Evolutionary conservation across 2,888 invertebrate species (phyloP).

Genomic region (Zeuzera pyrina): DNA sequence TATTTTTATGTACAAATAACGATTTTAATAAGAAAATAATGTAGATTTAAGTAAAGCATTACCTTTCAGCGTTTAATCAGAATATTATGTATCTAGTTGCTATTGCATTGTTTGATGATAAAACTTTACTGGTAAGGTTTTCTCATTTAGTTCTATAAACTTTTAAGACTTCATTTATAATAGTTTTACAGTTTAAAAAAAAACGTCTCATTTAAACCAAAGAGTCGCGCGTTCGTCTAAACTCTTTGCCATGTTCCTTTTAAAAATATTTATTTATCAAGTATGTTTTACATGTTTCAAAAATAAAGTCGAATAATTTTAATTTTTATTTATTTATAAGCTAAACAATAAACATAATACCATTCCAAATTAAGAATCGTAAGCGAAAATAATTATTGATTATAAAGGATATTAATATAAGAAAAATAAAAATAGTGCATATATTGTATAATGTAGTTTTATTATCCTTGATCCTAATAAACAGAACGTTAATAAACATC

Average conservation of each 20-base stretch:
- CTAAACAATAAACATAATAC: constrained; percentile 60
- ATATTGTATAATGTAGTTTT: neutral
- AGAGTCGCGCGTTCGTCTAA: constrained; percentile 52
- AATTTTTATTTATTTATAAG: constrained; percentile 66
- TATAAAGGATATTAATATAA: constrained; percentile 59
- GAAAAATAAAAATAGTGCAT: constrained; percentile 23
- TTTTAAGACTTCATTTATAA: too few species aligned
- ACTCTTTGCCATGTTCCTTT: constrained; percentile 62
- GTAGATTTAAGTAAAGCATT: constrained; percentile 34
- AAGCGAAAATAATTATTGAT: constrained; percentile 52
- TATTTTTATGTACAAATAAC: constrained; percentile 70
- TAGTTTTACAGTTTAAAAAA: constrained; percentile 22
- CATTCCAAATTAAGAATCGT: constrained; percentile 71
- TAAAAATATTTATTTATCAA: too few species aligned
- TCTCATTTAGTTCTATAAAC: too few species aligned
- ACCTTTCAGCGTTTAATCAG: too few species aligned
- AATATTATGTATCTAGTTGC: too few species aligned
- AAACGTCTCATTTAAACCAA: constrained; percentile 53
- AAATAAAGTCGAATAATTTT: constrained; percentile 35
- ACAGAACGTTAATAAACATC: too few species aligned
- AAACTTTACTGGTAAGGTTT: too few species aligned
- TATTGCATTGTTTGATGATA: too few species aligned
- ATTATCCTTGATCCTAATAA: neutral
- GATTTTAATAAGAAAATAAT: constrained; percentile 56
- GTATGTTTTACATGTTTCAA: constrained; percentile 42